Evolutionary conservation across 2,888 invertebrate species (phyloP), one percentile per base, ranked within the genome.

Genomic region (Phyto melanocephala): DNA sequence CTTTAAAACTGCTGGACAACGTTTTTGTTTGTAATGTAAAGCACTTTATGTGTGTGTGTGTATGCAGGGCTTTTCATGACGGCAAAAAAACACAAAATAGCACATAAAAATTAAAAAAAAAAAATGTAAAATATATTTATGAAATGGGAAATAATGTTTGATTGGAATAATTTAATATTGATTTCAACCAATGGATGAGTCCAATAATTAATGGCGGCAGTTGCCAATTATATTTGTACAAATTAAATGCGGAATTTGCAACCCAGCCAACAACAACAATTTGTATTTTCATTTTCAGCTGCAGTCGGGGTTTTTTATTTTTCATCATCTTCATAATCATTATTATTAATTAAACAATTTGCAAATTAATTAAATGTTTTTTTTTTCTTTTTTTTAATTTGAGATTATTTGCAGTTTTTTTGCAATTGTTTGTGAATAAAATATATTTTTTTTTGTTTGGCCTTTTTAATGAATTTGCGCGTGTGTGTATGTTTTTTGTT

Each of bases 121-220:
- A 68, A 45, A 52, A 54, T 13, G 33, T 10, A 47, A 50, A 17
- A 60, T 50, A 15, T 45, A 50, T 65, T 50, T 65, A 24, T 72
- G 24, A 70, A 80, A 80, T 70, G 68, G 42, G 58, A 54, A 74
- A 74, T 45, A 81, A 67, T 35, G 65, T 79, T 82, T 82, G 79
- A 82, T 82, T 82, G 82, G 71, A 82, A 82, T 82, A 82, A 82
- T 82, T 82, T 67, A 82, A 82, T 82, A 82, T 82, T 82, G 82
- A 82, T 82, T 82, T 71, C 75, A 67, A 37, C 79, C 82, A 82
- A 79, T 82, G 79, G 79, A 76, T 70, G 75, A 75, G 54, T 67
- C 71, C 60, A 75, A 65, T 67, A 82, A 75, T 82, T 82, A 82
- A 82, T 82, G 79, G 79, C 82, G 82, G 82, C 79, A 52, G 67